These are phyloP conservation scores for Hydrozoanthus gracilis DNA, from an alignment of 92 coral and sea anemone genomes.

Conservation along the genomic window DNA sequence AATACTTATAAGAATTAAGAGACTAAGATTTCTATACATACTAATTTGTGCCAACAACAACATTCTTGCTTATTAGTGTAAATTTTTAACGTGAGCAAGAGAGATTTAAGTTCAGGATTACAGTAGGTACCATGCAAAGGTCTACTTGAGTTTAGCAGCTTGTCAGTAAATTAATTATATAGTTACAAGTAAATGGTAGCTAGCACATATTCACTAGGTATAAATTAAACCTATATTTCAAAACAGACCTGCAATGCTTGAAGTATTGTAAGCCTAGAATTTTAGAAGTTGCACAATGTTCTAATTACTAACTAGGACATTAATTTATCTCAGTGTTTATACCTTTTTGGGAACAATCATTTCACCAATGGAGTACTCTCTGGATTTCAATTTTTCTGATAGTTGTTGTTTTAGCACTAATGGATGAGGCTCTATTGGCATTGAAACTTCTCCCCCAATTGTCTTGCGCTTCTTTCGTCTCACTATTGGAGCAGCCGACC, in stretches of 20 bases:
- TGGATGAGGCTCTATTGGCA: conserved; percentile 49
- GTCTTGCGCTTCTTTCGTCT: conserved; percentile 60
- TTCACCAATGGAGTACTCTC: conserved; percentile 66
- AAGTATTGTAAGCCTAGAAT: background rate
- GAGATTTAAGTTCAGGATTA: conserved; percentile 8
- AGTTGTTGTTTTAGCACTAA: conserved; percentile 36
- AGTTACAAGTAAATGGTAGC: conserved; percentile 3
- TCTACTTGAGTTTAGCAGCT: too few relatives aligned
- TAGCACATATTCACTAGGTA: background rate
- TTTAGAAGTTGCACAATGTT: background rate
- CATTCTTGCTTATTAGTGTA: too few relatives aligned
- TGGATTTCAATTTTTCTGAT: conserved; percentile 50
- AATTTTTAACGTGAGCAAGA: background rate
- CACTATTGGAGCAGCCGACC: conserved; percentile 18
- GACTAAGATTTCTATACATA: too few relatives aligned
- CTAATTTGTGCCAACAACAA: too few relatives aligned
- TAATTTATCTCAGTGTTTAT: background rate
- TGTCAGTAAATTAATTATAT: background rate
- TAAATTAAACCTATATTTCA: background rate
- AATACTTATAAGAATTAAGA: too few relatives aligned
- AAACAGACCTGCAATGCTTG: background rate
- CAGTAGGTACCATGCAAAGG: too few relatives aligned
- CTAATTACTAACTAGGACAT: background rate
- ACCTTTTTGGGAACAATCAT: conserved; percentile 70
- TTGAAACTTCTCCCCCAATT: conserved; percentile 65